These are phyloP conservation scores for Dermochelys coriacea DNA, from an alignment of 2,797 vertebrate species.

Conservation along the genomic window DNA sequence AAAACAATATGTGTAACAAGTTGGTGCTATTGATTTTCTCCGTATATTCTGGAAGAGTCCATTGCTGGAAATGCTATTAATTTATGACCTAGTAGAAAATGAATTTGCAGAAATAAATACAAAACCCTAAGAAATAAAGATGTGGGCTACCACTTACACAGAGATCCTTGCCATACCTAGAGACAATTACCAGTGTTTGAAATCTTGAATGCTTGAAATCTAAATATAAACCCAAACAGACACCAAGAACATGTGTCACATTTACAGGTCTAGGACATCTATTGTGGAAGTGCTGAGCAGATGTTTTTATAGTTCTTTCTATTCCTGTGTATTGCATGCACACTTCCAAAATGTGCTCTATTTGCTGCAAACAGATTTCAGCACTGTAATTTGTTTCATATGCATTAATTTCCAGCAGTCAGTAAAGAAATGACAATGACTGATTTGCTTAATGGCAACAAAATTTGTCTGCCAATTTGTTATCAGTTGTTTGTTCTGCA, in stretches of 20 bases:
- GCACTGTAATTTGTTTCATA: neutral
- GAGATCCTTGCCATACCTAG: conserved; percentile 49
- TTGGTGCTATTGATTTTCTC: neutral
- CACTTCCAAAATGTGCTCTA: conserved; percentile 30
- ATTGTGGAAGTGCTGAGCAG: neutral
- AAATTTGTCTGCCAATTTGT: conserved; percentile 6
- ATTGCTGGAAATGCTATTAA: conserved; percentile 33
- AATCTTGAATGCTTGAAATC: conserved; percentile 14
- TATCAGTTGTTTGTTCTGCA: neutral
- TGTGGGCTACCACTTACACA: conserved; percentile 16
- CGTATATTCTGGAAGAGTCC: conserved; percentile 45
- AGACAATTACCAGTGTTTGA: conserved; percentile 53
- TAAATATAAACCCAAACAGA: conserved; percentile 59
- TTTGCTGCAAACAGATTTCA: neutral
- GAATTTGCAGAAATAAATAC: conserved; percentile 47
- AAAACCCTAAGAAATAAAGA: conserved; percentile 45
- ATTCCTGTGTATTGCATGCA: conserved; percentile 29
- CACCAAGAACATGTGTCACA: conserved; percentile 28
- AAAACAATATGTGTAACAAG: conserved; percentile 43
- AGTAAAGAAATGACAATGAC: neutral
- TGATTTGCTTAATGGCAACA: neutral
- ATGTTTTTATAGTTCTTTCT: conserved; percentile 33
- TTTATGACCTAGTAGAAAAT: conserved; percentile 23
- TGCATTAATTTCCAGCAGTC: neutral
- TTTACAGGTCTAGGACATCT: conserved; percentile 5